phyloP scores from a whole-genome alignment of 2,888 invertebrate genomes.

The Hirtodrosophila duncani region DNA sequence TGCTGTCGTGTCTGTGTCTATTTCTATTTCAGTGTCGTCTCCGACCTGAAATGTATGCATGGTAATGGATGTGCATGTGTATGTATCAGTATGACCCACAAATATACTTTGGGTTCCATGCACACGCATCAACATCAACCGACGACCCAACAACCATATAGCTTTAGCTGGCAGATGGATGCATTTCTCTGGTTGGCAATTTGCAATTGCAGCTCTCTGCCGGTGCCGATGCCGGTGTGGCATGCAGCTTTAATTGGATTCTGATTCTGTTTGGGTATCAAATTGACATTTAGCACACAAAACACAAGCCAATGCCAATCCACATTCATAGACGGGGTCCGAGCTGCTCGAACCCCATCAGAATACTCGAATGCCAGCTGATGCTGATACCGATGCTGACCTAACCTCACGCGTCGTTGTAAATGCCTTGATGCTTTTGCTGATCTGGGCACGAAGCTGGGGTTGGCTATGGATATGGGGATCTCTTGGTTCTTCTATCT shows the following conservation, averaged over 20 bases:
- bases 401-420: conserved; percentile 63
- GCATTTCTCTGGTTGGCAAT: conserved; percentile 49
- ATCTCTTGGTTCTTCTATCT: too few relatives aligned
- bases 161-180: conserved; percentile 8
- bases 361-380: conserved; percentile 18
- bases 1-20: conserved; percentile 32
- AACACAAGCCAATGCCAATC: conserved; percentile 15
- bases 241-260: conserved; percentile 65
- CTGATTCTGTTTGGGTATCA: conserved; percentile 45
- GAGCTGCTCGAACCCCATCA: conserved; percentile 1
- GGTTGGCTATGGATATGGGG: too few relatives aligned
- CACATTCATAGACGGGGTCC: conserved; percentile 3
- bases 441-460: too few relatives aligned
- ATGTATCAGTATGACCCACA: conserved; percentile 70
- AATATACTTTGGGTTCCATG: conserved; percentile 55
- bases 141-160: conserved; percentile 45
- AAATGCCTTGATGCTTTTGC: too few relatives aligned
- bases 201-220: conserved; percentile 54
- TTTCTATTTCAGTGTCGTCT: conserved; percentile 11
- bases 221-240: conserved; percentile 15
- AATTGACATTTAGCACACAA: conserved; percentile 69
- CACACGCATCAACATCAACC: conserved; percentile 55
- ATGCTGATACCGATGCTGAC: conserved; percentile 52
- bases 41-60: too few relatives aligned
- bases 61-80: too few relatives aligned